phyloP scores from a whole-genome alignment of 2,113 vertebrate genomes.

The Amphilophus citrinellus region DNA sequence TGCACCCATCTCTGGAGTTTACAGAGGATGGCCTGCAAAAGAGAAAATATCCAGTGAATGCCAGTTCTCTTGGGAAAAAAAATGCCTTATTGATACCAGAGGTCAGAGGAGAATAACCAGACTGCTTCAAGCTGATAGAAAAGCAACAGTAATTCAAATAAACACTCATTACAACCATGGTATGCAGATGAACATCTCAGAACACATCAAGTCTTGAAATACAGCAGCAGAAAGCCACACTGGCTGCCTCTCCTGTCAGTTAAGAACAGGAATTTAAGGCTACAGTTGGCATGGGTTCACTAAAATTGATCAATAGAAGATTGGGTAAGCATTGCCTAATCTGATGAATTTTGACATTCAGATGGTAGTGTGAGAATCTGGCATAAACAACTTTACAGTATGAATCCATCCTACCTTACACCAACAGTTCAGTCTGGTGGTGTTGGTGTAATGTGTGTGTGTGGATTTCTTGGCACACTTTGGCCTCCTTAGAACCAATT shows the following conservation, averaged over 20 bases:
- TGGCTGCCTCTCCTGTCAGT: not conserved
- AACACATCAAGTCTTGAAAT: not conserved
- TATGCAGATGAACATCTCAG: not conserved
- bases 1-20: not conserved
- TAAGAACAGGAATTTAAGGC: not conserved
- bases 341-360: not conserved
- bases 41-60: not conserved
- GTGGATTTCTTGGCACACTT: no score
- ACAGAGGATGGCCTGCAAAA: not conserved
- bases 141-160: not conserved
- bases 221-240: not conserved
- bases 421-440: not conserved
- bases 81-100: not conserved
- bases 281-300: not conserved
- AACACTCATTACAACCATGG: not conserved
- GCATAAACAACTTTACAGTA: not conserved
- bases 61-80: not conserved
- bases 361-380: not conserved
- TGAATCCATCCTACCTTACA: not conserved
- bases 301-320: not conserved
- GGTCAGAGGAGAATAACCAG: not conserved
- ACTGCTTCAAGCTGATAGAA: not conserved
- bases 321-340: not conserved
- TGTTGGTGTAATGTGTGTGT: not conserved
- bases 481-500: not conserved